Base-by-base conservation (phyloP, 2,888 invertebrate species). In the Sarcophaga caerulescens region DNA sequence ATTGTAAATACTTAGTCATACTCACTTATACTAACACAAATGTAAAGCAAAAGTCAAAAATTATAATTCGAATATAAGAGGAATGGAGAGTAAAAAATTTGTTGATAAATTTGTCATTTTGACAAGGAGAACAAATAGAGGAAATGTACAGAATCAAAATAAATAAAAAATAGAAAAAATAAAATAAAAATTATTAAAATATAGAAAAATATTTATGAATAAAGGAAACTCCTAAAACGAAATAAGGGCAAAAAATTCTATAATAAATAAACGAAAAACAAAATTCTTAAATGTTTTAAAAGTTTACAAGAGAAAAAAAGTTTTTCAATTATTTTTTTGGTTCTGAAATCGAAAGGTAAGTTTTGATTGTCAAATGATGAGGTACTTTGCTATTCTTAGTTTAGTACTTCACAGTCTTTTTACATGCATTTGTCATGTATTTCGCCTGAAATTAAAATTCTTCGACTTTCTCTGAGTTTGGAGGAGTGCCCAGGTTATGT, bases 281-380 rank as follows among this genome's bases (percentile, higher is more conserved):
- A 62, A 59, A 68, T 44, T 23, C 52, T 70, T 19, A 73, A 35
- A 73, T 65, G 65, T 73, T 59, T 4, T 57, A 60, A 59, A 14
- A 78, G 10, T 79, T 71, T 79, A n/a, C 63, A 23, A 80, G 63
- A 62, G n/a, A n/a, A 57, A 44, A 5, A 60, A 35, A 21, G 17
- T 68, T 68, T 23, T 6, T 23, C 1, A n/a, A 25, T 17, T 4
- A 62, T 63, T 44, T 60, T 52, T 52, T 17, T 14, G 21, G 11
- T 19, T 75, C 0, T 6, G 0, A 35, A n/a, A 57, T 11, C 12
- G 19, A 14, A 17, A 57, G 75, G 75, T 75, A 75, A 75, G 75
- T 66, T 65, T 11, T 52, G 47, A 0, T 14, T 14, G 4, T 11
- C 0, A 47, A 47, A 14, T 47, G 52, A 0, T 35, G 35, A 3